These are phyloP conservation scores for Diarsia dahlii DNA, from an alignment of 2,888 invertebrate genomes.

Conservation along the genomic window DNA sequence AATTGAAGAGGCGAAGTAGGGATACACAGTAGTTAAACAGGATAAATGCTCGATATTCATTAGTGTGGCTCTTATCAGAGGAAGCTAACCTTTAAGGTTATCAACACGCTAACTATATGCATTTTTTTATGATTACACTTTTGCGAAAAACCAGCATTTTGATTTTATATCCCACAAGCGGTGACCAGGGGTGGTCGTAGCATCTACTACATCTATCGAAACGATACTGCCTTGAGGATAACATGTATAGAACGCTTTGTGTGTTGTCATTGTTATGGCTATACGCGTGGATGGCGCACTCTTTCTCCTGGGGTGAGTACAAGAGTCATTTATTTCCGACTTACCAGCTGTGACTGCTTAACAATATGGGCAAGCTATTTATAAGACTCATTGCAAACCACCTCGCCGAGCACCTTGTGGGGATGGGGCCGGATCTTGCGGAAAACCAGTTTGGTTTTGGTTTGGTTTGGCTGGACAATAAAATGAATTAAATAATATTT, in stretches of 20 bases:
- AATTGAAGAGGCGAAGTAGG: neutral
- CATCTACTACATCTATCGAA: neutral
- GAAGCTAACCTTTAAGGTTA: neutral
- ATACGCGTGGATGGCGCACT: neutral
- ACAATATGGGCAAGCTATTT: no score
- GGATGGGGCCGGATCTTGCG: no score
- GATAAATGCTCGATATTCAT: neutral
- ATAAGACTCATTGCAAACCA: no score
- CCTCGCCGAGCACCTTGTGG: no score
- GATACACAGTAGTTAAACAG: neutral
- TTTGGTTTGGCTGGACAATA: neutral
- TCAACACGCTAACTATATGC: neutral
- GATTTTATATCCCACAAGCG: neutral
- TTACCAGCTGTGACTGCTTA: no score
- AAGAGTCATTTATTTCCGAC: neutral
- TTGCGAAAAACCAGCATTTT: neutral
- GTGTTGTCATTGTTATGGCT: neutral
- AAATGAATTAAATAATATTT: neutral
- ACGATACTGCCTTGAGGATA: neutral
- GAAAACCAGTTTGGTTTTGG: no score
- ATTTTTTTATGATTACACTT: neutral
- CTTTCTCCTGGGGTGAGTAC: neutral
- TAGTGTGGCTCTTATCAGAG: neutral
- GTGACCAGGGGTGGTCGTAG: neutral
- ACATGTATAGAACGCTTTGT: neutral